Evolutionary conservation across 2,797 vertebrate species (phyloP).

Genomic region (Gallinago stenura): DNA sequence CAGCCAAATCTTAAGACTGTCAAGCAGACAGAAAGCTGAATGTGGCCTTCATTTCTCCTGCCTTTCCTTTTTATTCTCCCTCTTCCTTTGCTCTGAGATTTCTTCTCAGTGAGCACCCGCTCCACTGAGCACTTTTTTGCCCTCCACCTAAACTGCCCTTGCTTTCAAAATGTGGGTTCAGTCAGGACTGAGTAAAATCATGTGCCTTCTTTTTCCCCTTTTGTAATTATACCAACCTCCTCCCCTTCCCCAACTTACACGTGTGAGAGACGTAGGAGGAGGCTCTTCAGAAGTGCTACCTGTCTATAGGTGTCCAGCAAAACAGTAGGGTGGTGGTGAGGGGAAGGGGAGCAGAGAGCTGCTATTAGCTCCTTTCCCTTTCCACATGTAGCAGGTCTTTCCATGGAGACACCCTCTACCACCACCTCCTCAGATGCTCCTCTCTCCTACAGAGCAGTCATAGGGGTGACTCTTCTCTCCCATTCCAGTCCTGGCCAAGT

Average conservation of each 20-base stretch:
- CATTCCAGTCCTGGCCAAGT: not conserved
- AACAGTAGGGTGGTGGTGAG: conserved; percentile 26
- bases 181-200: conserved; percentile 81
- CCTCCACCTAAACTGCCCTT: conserved; percentile 69
- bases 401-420: conserved; percentile 50
- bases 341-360: not conserved
- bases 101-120: conserved; percentile 45
- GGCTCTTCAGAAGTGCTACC: conserved; percentile 60
- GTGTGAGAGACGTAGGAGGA: conserved; percentile 2
- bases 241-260: conserved; percentile 42
- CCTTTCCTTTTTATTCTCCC: conserved; percentile 72
- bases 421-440: conserved; percentile 9
- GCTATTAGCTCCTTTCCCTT: conserved; percentile 41
- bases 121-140: conserved; percentile 65
- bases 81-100: conserved; percentile 60
- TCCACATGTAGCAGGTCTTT: conserved; percentile 59
- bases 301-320: conserved; percentile 39
- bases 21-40: conserved; percentile 81
- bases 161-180: conserved; percentile 76
- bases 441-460: not conserved
- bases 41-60: conserved; percentile 77
- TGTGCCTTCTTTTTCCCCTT: conserved; percentile 83
- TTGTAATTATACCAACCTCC: conserved; percentile 72
- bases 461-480: conserved; percentile 9
- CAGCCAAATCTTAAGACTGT: conserved; percentile 82